Conservation (phyloP, 2,797 vertebrate species). For the Gymnopithys bicolor region DNA sequence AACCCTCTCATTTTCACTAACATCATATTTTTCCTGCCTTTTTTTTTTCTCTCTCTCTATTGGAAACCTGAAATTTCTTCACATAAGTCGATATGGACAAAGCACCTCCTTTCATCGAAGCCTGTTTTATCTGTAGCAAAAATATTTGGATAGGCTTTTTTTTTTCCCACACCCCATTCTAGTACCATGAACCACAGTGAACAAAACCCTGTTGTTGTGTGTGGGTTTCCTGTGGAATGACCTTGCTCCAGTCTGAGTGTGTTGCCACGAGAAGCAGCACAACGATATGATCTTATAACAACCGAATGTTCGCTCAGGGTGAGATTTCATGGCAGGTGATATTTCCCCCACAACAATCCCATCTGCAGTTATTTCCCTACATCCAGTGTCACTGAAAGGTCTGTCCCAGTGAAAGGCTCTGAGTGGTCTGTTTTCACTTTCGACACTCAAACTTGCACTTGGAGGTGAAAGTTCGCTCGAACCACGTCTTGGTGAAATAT, state of each 20-base stretch:
- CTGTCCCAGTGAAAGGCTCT: slow-evolving; percentile 40
- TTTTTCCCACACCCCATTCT: not conserved
- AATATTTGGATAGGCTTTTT: not conserved
- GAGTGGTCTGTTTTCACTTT: slow-evolving; percentile 69
- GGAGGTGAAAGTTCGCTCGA: slow-evolving; percentile 62
- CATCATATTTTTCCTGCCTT: not conserved
- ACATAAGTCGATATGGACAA: not conserved
- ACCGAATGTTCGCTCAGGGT: not conserved
- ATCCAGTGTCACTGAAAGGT: slow-evolving; percentile 48
- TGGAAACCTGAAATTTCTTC: not conserved
- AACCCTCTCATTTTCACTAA: not conserved
- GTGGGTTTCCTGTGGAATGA: not conserved
- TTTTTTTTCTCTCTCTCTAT: not conserved
- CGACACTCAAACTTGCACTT: slow-evolving; percentile 51
- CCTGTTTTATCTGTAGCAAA: not conserved
- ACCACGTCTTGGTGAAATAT: not conserved
- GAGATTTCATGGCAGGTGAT: slow-evolving; percentile 48
- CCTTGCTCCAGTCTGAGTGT: slow-evolving; percentile 8
- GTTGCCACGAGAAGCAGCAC: not conserved
- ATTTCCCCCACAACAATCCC: slow-evolving; percentile 19
- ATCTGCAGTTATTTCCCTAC: slow-evolving; percentile 48
- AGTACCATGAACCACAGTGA: not conserved
- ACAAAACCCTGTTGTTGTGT: slow-evolving; percentile 28
- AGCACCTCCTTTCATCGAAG: not conserved
- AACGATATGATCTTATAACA: not conserved